A percentile compares a stretch with the other conserved stretches of the same genome.
These are phyloP conservation scores for Palythoa heliodiscus DNA, from an alignment of 92 coral and sea anemone genomes.

Conservation along the genomic window DNA sequence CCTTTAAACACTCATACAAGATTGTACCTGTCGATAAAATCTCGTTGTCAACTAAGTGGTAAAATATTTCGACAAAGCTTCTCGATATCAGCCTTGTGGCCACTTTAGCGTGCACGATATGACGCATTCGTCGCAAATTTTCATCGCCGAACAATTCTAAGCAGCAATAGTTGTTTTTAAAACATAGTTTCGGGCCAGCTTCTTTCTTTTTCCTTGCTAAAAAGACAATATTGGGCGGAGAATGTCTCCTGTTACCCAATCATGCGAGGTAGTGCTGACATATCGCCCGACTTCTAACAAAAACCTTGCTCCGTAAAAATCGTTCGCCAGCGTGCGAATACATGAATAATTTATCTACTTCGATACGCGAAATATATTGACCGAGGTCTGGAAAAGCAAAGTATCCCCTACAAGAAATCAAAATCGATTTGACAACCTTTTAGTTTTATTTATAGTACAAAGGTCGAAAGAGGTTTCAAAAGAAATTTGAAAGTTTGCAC, in stretches of 20 bases:
- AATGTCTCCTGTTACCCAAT: slow-evolving; percentile 40
- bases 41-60: not conserved
- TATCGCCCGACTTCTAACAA: not conserved
- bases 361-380: not conserved
- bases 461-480: slow-evolving; percentile 1
- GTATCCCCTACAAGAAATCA: not conserved
- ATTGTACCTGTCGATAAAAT: not conserved
- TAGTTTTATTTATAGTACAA: slow-evolving; percentile 14
- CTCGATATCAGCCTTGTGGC: not conserved
- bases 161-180: slow-evolving; percentile 12
- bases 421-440: not conserved
- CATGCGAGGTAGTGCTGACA: slow-evolving; percentile 40
- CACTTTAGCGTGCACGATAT: not conserved
- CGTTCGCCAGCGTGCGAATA: slow-evolving; percentile 23
- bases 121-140: not conserved
- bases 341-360: slow-evolving; percentile 10
- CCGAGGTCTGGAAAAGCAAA: not conserved
- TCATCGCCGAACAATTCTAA: not conserved
- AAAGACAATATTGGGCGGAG: slow-evolving; percentile 25
- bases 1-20: not conserved
- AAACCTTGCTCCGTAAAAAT: not conserved
- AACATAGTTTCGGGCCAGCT: not conserved
- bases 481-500: not conserved
- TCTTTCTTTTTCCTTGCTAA: not conserved
- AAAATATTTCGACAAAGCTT: not conserved